These are phyloP conservation scores for Genyomyrus donnyi DNA, from an alignment of 2,113 vertebrate species.

Conservation along the genomic window DNA sequence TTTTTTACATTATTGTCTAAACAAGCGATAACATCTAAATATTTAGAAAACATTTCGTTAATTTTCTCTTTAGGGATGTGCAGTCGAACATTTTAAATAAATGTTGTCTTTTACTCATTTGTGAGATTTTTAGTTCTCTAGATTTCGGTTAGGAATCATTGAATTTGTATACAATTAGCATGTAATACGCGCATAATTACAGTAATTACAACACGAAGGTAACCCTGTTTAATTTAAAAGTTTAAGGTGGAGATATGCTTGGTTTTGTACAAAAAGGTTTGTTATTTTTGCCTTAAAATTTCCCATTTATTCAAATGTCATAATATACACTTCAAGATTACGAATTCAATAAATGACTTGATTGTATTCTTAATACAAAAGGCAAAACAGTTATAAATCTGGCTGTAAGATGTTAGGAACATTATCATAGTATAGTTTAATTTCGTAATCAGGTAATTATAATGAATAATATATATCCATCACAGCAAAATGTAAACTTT, in stretches of 20 bases:
- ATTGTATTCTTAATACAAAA: neutral
- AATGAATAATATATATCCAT: neutral
- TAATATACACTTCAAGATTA: neutral
- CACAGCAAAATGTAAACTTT: neutral
- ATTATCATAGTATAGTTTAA: neutral
- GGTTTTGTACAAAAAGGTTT: neutral
- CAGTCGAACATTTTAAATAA: constrained; percentile 63
- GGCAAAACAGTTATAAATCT: neutral
- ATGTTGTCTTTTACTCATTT: constrained; percentile 84
- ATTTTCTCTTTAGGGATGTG: neutral
- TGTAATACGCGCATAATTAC: constrained; percentile 74
- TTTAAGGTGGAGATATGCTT: constrained; percentile 14
- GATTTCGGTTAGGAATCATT: constrained; percentile 80
- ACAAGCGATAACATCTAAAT: neutral
- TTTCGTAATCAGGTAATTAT: neutral
- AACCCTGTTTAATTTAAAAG: constrained; percentile 75
- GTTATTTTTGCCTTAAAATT: neutral
- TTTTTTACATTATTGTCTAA: neutral
- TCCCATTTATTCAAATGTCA: neutral
- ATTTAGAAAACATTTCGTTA: neutral
- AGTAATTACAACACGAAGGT: constrained; percentile 83
- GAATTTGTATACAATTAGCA: constrained; percentile 84
- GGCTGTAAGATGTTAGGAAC: neutral
- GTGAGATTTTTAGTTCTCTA: constrained; percentile 68
- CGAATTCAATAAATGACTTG: neutral